A percentile compares a stretch with the other conserved stretches of the same genome.
These are phyloP conservation scores for Geotrypetes seraphini DNA, from an alignment of 2,797 vertebrate genomes.

Conservation along the genomic window DNA sequence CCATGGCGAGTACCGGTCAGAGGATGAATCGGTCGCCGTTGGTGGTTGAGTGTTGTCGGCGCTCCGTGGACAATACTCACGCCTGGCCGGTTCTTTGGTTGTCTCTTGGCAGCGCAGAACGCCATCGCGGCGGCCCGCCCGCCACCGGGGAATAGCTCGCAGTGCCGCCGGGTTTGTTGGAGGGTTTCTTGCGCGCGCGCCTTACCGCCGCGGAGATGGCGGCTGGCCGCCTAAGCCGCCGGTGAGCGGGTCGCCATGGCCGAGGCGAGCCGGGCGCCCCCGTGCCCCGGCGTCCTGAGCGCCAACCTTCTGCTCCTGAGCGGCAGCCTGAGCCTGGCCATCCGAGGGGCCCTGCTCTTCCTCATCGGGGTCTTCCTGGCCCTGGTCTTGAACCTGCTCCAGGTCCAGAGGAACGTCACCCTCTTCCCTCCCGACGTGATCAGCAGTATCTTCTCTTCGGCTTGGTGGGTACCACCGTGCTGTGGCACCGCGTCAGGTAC, in stretches of 20 bases:
- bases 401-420: slow-evolving; percentile 89
- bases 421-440: slow-evolving; percentile 91
- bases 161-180: no score
- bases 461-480: slow-evolving; percentile 92
- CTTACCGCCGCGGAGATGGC: no score
- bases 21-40: no score
- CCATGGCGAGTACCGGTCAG: no score
- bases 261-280: slow-evolving; percentile 41
- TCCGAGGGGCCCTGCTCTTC: slow-evolving; percentile 79
- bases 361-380: slow-evolving; percentile 85
- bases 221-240: no score
- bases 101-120: no score
- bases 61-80: no score
- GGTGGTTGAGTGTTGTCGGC: no score
- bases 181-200: no score
- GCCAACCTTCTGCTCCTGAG: slow-evolving; percentile 69
- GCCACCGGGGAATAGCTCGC: no score
- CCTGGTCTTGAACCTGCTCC: slow-evolving; percentile 85
- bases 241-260: slow-evolving; percentile 48
- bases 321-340: slow-evolving; percentile 77
- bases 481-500: slow-evolving; percentile 88
- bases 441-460: slow-evolving; percentile 87
- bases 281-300: slow-evolving; percentile 43
- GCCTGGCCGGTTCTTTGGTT: no score
- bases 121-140: no score